Conservation (phyloP, 2,888 invertebrate species). For the Patella pellucida region DNA sequence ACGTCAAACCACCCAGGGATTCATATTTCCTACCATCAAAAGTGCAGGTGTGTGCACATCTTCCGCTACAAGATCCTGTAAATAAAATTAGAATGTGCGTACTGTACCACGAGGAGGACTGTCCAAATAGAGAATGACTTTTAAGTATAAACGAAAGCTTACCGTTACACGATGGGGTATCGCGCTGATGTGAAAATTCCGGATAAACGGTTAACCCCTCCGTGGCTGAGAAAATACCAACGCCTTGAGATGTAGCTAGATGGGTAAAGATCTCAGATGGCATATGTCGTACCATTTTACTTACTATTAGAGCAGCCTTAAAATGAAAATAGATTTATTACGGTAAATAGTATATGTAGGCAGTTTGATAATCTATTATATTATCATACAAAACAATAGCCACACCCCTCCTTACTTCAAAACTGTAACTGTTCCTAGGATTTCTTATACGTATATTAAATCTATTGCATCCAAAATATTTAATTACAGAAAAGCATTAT, state of each 20-base stretch:
- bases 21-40: conserved; percentile 51
- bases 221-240: conserved; percentile 35
- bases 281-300: conserved; percentile 22
- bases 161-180: conserved; percentile 31
- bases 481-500: no score
- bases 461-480: no score
- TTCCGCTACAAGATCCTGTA: conserved; percentile 44
- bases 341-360: no score
- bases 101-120: no score
- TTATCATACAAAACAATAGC: no score
- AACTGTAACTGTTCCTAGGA: no score
- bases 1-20: conserved; percentile 44
- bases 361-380: no score
- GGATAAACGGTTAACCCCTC: conserved; percentile 33
- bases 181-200: conserved; percentile 22
- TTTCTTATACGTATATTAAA: no score
- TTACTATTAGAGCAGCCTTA: conserved; percentile 25
- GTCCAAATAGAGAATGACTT: no score
- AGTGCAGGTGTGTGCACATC: conserved; percentile 47
- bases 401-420: no score
- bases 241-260: conserved; percentile 19
- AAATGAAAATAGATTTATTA: not conserved
- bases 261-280: conserved; percentile 19
- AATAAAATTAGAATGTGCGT: not conserved
- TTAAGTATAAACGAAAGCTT: not conserved